A percentile compares a stretch with the other conserved stretches of the same genome.
These are phyloP conservation scores for Cyphomyrmex costatus DNA, from an alignment of 1,140 invertebrate genomes.

Conservation along the genomic window DNA sequence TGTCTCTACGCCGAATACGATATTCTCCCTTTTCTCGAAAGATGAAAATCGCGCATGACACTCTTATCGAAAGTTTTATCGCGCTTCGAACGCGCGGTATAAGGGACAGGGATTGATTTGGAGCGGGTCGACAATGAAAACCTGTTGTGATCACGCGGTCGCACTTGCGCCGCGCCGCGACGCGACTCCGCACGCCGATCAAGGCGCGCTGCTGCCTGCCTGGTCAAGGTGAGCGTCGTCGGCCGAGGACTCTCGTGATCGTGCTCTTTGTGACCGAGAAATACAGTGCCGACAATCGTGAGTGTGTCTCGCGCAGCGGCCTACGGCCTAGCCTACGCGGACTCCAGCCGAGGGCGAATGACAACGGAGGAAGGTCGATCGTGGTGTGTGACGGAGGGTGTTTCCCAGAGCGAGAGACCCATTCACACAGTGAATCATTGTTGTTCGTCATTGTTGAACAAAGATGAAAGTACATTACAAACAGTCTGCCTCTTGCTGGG, in stretches of 20 bases:
- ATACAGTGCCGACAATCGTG: slow-evolving; percentile 58
- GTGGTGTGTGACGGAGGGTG: slow-evolving; percentile 14
- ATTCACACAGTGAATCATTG: too few species aligned
- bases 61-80: background rate
- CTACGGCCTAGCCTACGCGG: background rate
- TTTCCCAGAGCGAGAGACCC: too few species aligned
- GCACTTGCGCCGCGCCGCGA: background rate
- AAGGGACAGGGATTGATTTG: background rate
- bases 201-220: slow-evolving; percentile 30
- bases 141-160: background rate
- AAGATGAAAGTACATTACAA: too few species aligned
- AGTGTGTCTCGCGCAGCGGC: background rate
- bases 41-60: background rate
- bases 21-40: background rate
- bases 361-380: slow-evolving; percentile 29
- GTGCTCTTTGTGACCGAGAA: slow-evolving; percentile 72
- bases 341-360: slow-evolving; percentile 10
- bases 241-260: slow-evolving; percentile 63
- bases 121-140: background rate
- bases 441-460: too few species aligned
- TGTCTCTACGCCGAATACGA: background rate
- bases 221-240: slow-evolving; percentile 74
- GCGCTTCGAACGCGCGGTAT: too few species aligned
- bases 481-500: too few species aligned
- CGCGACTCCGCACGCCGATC: slow-evolving; percentile 21